These are phyloP conservation scores for Camptogramma bilineatum DNA, from an alignment of 2,888 invertebrate species.

Conservation along the genomic window DNA sequence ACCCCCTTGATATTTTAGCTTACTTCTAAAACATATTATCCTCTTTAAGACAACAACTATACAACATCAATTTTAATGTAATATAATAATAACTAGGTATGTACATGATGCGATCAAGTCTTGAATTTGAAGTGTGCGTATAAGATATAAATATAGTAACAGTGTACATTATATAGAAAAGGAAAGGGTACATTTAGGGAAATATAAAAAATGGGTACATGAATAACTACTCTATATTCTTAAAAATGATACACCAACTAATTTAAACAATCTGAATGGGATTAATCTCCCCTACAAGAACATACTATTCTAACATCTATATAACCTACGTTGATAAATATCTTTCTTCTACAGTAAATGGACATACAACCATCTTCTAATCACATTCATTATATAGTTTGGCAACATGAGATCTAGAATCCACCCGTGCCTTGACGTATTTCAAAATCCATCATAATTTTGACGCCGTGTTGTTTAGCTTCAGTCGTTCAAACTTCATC, in stretches of 20 bases:
- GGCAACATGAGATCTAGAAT: slow-evolving; percentile 73
- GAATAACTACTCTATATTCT: slow-evolving; percentile 45
- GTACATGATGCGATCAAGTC: slow-evolving; percentile 77
- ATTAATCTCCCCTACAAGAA: slow-evolving; percentile 57
- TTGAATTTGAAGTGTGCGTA: slow-evolving; percentile 81
- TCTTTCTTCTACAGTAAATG: slow-evolving; percentile 78
- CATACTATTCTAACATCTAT: slow-evolving; percentile 44
- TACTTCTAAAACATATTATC: slow-evolving; percentile 36
- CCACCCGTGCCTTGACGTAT: slow-evolving; percentile 31
- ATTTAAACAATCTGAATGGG: slow-evolving; percentile 56
- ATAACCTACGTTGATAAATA: slow-evolving; percentile 57
- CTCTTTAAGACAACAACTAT: slow-evolving; percentile 68
- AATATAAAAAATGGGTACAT: slow-evolving; percentile 52
- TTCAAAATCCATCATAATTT: slow-evolving; percentile 37
- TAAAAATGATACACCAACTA: slow-evolving; percentile 49
- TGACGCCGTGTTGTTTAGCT: slow-evolving; percentile 48
- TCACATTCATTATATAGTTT: slow-evolving; percentile 70
- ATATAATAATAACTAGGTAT: slow-evolving; percentile 51
- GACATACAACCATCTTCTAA: slow-evolving; percentile 78
- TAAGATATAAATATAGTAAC: slow-evolving; percentile 52
- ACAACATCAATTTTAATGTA: slow-evolving; percentile 65
- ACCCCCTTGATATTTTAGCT: slow-evolving; percentile 13
- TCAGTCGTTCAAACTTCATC: slow-evolving; percentile 57
- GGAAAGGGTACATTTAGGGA: slow-evolving; percentile 37
- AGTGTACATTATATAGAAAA: slow-evolving; percentile 36